Conservation (phyloP, 2,888 invertebrate species). For the Exephanes ischioxanthus region DNA sequence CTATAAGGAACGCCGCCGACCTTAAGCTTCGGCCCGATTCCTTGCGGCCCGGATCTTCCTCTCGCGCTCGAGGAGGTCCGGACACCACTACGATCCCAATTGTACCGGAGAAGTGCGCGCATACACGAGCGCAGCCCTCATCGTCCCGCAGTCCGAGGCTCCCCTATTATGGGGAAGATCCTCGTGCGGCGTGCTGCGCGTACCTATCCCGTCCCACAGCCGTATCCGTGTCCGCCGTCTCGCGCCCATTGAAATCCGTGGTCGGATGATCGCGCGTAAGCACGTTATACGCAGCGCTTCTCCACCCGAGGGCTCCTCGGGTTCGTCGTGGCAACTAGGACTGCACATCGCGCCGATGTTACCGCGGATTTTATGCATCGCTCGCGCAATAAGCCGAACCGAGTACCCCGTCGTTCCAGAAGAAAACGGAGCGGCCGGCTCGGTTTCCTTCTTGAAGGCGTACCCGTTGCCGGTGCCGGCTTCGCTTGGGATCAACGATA, state of each 20-base stretch:
- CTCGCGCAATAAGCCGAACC: slow-evolving; percentile 6
- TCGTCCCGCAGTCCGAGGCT: slow-evolving; percentile 18
- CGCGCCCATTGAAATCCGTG: slow-evolving; percentile 75
- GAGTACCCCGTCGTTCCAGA: background rate
- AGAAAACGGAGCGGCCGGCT: slow-evolving; percentile 19
- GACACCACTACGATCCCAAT: background rate
- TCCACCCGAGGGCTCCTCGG: slow-evolving; percentile 70
- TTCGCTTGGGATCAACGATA: background rate
- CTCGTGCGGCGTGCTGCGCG: slow-evolving; percentile 52
- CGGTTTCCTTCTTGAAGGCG: background rate
- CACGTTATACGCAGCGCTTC: slow-evolving; percentile 84
- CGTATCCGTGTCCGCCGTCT: slow-evolving; percentile 62
- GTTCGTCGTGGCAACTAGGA: background rate
- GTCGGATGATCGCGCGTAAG: slow-evolving; percentile 84
- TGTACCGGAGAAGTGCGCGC: background rate
- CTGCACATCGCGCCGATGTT: background rate
- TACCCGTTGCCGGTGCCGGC: background rate
- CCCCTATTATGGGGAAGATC: slow-evolving; percentile 55
- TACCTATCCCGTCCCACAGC: slow-evolving; percentile 38
- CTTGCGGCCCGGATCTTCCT: slow-evolving; percentile 42
- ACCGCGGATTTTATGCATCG: background rate
- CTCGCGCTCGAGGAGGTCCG: slow-evolving; percentile 47
- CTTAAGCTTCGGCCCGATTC: slow-evolving; percentile 60
- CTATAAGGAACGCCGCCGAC: slow-evolving; percentile 58
- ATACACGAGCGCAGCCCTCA: background rate